Percentiles rank a stretch among this genome's conserved stretches.
These are phyloP conservation scores for Panopea generosa DNA, from an alignment of 2,888 invertebrate species.

Conservation along the genomic window DNA sequence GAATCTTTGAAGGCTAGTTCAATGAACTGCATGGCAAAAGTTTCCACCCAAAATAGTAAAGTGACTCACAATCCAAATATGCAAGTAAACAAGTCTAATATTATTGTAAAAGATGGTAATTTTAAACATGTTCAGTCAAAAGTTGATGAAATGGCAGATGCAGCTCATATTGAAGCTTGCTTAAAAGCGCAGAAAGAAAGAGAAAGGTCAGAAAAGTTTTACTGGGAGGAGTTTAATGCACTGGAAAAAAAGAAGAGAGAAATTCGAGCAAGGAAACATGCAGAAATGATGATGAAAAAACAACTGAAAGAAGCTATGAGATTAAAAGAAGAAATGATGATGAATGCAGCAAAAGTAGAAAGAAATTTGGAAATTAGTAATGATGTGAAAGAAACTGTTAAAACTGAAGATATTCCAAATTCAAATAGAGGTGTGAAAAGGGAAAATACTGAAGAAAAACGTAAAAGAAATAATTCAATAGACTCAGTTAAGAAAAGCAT, in stretches of 20 bases:
- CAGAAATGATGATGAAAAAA: conserved; percentile 5
- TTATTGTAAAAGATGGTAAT: too few species aligned
- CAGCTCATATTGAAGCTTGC: not conserved
- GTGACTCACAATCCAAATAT: too few species aligned
- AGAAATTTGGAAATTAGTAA: not conserved
- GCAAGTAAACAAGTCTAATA: too few species aligned
- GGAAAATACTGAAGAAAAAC: not conserved
- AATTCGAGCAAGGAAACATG: conserved; percentile 15
- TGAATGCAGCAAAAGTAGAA: conserved; percentile 1
- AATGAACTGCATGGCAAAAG: too few species aligned
- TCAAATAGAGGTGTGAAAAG: conserved; percentile 5
- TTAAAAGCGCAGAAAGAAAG: conserved; percentile 18
- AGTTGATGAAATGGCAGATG: too few species aligned
- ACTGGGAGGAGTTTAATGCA: conserved; percentile 42
- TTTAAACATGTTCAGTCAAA: too few species aligned
- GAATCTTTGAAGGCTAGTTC: too few species aligned
- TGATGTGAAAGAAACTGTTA: too few species aligned
- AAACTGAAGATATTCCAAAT: not conserved
- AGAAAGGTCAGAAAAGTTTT: conserved; percentile 39
- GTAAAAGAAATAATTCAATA: too few species aligned
- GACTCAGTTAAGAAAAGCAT: conserved; percentile 2
- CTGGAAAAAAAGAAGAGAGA: conserved; percentile 39
- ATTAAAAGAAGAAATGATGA: conserved; percentile 5
- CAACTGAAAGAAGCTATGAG: conserved; percentile 9
- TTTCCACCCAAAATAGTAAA: too few species aligned